A percentile compares a stretch with the other conserved stretches of the same genome.
phyloP scores from a whole-genome alignment of 1,140 invertebrate species.

The Potamilus streckersoni region DNA sequence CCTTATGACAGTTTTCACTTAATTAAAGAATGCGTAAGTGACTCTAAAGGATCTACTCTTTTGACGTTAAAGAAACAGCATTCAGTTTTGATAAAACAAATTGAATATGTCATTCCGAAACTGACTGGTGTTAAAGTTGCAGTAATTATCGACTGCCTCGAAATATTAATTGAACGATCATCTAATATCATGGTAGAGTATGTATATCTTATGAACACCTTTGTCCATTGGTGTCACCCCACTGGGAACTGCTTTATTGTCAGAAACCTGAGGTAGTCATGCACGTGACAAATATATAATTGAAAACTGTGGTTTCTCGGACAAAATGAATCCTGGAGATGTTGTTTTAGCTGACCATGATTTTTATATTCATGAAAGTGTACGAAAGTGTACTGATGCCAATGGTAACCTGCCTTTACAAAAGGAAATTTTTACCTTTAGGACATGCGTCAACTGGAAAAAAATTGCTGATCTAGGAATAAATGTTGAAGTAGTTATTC shows the following conservation, averaged over 20 bases:
- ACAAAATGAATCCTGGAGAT: constrained; percentile 20
- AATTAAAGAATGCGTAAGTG: too few relatives aligned
- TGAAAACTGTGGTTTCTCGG: constrained; percentile 14
- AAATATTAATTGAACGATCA: neutral
- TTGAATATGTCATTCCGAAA: neutral
- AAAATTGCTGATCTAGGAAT: constrained; percentile 30
- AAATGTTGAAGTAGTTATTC: constrained; percentile 32
- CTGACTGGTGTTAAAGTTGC: neutral
- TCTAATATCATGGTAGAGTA: neutral
- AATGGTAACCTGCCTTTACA: constrained; percentile 29
- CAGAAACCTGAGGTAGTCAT: too few relatives aligned
- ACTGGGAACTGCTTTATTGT: neutral
- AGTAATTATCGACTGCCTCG: neutral
- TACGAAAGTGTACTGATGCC: constrained; percentile 1
- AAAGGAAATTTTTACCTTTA: constrained; percentile 23
- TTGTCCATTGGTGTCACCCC: neutral
- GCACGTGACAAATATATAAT: neutral
- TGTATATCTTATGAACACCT: neutral
- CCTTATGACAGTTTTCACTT: too few relatives aligned
- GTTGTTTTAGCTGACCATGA: constrained; percentile 29
- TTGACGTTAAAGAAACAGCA: too few relatives aligned
- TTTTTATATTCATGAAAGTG: constrained; percentile 26
- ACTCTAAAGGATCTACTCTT: too few relatives aligned
- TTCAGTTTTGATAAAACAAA: neutral
- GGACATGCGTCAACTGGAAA: constrained; percentile 24